Evolutionary conservation across 64 coral and sea anemone genomes (phyloP).

Genomic region (Montipora efflorescens): DNA sequence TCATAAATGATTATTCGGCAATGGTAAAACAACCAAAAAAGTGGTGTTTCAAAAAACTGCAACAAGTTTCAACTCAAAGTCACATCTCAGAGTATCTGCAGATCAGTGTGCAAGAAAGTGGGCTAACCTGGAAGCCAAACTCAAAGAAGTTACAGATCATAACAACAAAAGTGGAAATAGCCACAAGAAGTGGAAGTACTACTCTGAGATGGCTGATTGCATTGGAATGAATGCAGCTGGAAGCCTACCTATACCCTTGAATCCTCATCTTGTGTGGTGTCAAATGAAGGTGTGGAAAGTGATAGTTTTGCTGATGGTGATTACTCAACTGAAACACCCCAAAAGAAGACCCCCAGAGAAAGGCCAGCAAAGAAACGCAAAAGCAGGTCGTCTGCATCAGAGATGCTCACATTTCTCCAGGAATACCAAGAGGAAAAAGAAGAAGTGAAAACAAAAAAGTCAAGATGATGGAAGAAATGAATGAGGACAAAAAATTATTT

Average conservation of each 20-base stretch:
- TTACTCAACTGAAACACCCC: not conserved
- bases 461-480: not conserved
- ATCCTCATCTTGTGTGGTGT: not conserved
- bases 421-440: conserved; percentile 13
- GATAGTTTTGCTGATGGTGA: not conserved
- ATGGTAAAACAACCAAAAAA: conserved; percentile 18
- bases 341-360: conserved; percentile 17
- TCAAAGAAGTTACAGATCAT: not conserved
- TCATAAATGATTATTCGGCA: not conserved
- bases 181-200: not conserved
- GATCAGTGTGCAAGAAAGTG: conserved; percentile 9
- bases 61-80: not conserved
- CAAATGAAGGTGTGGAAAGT: not conserved
- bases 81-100: not conserved
- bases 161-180: conserved; percentile 30
- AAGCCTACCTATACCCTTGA: conserved; percentile 18
- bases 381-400: conserved; percentile 19
- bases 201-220: not conserved
- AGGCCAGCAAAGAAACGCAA: not conserved
- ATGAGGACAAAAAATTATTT: conserved; percentile 19
- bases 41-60: not conserved
- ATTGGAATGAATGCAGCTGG: not conserved
- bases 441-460: conserved; percentile 42
- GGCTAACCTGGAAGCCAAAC: not conserved
- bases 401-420: conserved; percentile 15